Evolutionary conservation across 2,888 invertebrate species (phyloP).

Genomic region (Shargacucullia verbasci): DNA sequence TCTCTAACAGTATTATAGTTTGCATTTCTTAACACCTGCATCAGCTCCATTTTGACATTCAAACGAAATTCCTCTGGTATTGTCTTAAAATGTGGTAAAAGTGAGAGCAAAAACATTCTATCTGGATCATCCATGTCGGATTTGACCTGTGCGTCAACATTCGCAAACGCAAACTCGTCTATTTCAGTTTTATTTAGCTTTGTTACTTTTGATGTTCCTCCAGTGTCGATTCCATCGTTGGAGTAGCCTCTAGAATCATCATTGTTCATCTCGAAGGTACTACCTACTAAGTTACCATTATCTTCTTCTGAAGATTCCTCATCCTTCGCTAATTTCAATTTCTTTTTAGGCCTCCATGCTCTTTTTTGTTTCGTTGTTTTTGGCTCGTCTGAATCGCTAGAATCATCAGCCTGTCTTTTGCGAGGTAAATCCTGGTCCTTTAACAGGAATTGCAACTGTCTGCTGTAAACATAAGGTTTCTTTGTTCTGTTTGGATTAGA

Average conservation of each 20-base stretch:
- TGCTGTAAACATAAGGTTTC: slow-evolving; percentile 78
- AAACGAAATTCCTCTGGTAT: slow-evolving; percentile 78
- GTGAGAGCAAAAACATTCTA: slow-evolving; percentile 79
- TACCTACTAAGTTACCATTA: slow-evolving; percentile 43
- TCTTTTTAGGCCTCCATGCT: slow-evolving; percentile 71
- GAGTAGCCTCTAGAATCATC: slow-evolving; percentile 61
- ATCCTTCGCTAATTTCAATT: slow-evolving; percentile 66
- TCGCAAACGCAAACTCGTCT: slow-evolving; percentile 80
- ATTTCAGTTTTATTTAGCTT: slow-evolving; percentile 51
- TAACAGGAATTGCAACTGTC: slow-evolving; percentile 76
- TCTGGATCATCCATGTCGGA: slow-evolving; percentile 76
- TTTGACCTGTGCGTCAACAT: slow-evolving; percentile 68
- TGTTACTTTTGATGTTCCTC: slow-evolving; percentile 52
- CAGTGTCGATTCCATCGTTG: slow-evolving; percentile 54
- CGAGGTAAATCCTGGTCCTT: slow-evolving; percentile 64
- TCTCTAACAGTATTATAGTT: slow-evolving; percentile 67
- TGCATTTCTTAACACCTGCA: slow-evolving; percentile 81
- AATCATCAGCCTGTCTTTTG: slow-evolving; percentile 47
- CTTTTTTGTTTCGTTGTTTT: slow-evolving; percentile 48
- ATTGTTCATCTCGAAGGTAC: slow-evolving; percentile 53
- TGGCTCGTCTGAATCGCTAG: slow-evolving; percentile 69
- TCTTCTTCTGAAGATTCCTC: slow-evolving; percentile 74
- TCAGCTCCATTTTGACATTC: slow-evolving; percentile 81
- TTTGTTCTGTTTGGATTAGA: slow-evolving; percentile 74
- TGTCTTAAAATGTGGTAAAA: slow-evolving; percentile 80